Evolutionary conservation across 2,888 invertebrate species (phyloP), one percentile per base, ranked within the genome.

Genomic region (Torymus tubicola): DNA sequence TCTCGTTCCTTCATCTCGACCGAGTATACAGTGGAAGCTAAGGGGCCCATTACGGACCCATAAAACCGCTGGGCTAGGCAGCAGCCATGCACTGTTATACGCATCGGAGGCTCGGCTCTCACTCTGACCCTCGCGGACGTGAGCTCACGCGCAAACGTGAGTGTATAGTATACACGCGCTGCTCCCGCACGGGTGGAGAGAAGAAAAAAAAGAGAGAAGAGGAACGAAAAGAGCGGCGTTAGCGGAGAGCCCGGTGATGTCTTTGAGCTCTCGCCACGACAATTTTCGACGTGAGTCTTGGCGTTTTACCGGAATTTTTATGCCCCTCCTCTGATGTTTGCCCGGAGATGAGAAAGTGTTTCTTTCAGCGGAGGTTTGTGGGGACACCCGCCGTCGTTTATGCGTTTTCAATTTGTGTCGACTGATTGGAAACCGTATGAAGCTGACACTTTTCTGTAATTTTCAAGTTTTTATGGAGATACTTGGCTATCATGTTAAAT

Each of bases 31-130:
- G 52, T 18, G 50, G 58, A 74, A 70, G 74, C 69, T 69, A 74
- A 80, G 81, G 75, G 78, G 53, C 55, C 72, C 69, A 82, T 89
- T 89, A 89, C 86, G 84, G 83, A 85, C 83, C 85, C 88, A 85
- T 89, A 88, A 89, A 89, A 88, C 84, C 74, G 55, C 50, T 73
- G 78, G 68, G 86, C 85, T 85, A 86, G 85, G 86, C 85, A 31
- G 31, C 12, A 10, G 83, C 84, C 83, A 73, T 85, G 84, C 84
- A 84, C 86, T 85, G 84, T 84, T 86, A 84, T 86, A 86, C 88
- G 85, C 84, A 85, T 85, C 84, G 31, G 31, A 31, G 31, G 31
- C 31, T 31, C 31, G 31, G 31, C 31, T 31, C 31, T 31, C 4
- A 31, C 31, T 31, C 31, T 31, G 31, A 31, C 31, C 69, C 52